A percentile compares a stretch with the other conserved stretches of the same genome.
Evolutionary conservation across 2,888 invertebrate species (phyloP).

Genomic region (Trisateles emortualis): DNA sequence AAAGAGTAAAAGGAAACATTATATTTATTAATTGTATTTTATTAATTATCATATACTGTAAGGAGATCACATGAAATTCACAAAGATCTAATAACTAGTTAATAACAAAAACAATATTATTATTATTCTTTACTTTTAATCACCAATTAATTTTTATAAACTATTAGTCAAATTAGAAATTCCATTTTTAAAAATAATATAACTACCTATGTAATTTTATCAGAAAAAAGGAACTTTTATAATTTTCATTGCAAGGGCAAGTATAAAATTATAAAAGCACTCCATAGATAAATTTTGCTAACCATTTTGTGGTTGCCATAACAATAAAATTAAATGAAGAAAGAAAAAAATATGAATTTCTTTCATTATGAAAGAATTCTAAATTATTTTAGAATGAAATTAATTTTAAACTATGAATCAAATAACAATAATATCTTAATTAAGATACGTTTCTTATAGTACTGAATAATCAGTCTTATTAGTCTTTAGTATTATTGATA

Average conservation of each 20-base stretch:
- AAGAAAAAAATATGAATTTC: background rate
- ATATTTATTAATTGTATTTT: background rate
- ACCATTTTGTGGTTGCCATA: no score
- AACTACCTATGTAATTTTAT: no score
- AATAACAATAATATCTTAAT: background rate
- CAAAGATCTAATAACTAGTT: background rate
- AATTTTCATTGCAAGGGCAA: no score
- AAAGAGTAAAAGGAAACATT: no score
- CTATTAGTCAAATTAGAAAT: no score
- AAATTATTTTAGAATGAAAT: background rate
- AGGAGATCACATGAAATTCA: constrained; percentile 2
- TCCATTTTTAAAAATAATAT: no score
- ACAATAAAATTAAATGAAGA: background rate
- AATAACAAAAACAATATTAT: constrained; percentile 1
- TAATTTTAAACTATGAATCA: background rate
- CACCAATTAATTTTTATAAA: background rate
- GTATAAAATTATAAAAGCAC: no score
- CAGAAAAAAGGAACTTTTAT: no score
- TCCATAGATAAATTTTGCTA: no score
- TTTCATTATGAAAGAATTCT: constrained; percentile 20
- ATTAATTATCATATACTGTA: constrained; percentile 5
- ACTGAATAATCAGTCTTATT: constrained; percentile 37
- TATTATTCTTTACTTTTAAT: background rate
- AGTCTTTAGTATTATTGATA: constrained; percentile 32
- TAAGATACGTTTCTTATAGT: background rate